These are phyloP conservation scores for Myotis brandtii DNA, from an alignment of 2,113 vertebrate genomes.

Conservation along the genomic window DNA sequence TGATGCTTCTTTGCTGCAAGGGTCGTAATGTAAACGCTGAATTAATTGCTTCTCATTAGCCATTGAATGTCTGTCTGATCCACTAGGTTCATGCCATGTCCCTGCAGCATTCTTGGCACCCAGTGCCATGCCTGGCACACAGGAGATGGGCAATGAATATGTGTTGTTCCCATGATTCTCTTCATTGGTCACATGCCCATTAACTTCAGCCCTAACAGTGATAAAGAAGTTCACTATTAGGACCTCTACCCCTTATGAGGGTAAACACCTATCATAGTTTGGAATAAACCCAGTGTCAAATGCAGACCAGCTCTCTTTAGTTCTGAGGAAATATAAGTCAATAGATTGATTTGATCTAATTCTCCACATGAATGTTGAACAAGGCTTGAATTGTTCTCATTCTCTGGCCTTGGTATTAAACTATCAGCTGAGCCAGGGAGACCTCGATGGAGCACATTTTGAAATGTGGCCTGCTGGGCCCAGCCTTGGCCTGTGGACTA, in stretches of 20 bases:
- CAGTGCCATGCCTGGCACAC: background rate
- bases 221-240: background rate
- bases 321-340: background rate
- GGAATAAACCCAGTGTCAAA: background rate
- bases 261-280: background rate
- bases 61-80: background rate
- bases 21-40: background rate
- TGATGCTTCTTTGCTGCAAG: background rate
- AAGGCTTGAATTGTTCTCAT: background rate
- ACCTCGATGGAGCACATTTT: background rate
- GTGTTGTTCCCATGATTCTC: background rate
- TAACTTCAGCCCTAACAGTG: background rate
- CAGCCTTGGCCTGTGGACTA: background rate
- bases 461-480: background rate
- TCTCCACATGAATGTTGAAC: background rate
- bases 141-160: background rate
- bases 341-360: background rate
- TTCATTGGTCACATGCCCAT: background rate
- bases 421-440: background rate
- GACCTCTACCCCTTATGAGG: background rate
- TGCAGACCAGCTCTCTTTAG: background rate
- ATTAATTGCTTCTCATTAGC: background rate
- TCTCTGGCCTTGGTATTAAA: background rate
- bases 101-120: background rate
- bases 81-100: background rate